Evolutionary conservation across 2,888 invertebrate genomes (phyloP).

Genomic region (Lasioglossum zephyrum): DNA sequence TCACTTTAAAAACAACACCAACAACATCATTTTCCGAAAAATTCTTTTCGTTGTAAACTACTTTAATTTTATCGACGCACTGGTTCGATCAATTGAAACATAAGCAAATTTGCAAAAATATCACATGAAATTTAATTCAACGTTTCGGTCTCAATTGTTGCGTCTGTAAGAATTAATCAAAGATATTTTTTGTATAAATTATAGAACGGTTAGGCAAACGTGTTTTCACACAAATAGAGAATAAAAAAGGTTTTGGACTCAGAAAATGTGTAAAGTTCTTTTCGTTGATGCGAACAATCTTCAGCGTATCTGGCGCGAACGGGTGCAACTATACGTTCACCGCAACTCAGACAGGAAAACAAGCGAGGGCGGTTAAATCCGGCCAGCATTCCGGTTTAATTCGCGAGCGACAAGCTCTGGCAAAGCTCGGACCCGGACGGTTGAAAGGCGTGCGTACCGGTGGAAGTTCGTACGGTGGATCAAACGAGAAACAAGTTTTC

Average conservation of each 20-base stretch:
- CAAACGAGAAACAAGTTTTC: slow-evolving; percentile 12
- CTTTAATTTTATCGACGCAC: no score
- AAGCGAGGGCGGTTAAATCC: background rate
- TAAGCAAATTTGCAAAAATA: no score
- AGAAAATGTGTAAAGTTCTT: no score
- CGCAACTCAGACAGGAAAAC: background rate
- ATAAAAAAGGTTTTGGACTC: no score
- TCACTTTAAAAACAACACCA: no score
- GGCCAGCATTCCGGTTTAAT: background rate
- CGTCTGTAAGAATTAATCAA: no score
- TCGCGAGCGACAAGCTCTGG: background rate
- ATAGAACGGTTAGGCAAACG: no score
- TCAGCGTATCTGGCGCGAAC: background rate
- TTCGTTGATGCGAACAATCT: background rate
- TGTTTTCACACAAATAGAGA: no score
- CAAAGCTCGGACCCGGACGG: background rate
- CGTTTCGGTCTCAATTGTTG: no score
- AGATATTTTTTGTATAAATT: no score
- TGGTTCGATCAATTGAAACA: no score
- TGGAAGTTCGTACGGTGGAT: background rate
- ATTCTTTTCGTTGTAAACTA: background rate
- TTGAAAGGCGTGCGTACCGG: background rate
- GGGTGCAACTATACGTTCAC: background rate
- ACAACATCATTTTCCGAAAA: background rate
- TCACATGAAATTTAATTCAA: no score